These are phyloP conservation scores for Anoplius nigerrimus DNA, from an alignment of 2,888 invertebrate species.

Conservation along the genomic window DNA sequence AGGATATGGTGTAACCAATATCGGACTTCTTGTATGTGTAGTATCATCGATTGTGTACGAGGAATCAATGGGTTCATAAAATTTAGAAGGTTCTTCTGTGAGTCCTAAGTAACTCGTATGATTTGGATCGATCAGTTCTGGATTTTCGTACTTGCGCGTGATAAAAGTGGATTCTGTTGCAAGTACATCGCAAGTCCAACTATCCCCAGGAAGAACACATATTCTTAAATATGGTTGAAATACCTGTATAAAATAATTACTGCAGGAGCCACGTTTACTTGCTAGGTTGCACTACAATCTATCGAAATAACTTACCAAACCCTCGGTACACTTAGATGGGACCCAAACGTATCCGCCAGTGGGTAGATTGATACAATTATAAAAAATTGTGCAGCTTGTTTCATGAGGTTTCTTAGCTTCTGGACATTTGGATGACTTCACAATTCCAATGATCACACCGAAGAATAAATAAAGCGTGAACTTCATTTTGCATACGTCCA, in stretches of 20 bases:
- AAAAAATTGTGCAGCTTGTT: slow-evolving; percentile 68
- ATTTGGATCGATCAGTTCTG: slow-evolving; percentile 48
- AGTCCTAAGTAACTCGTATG: slow-evolving; percentile 52
- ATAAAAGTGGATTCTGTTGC: slow-evolving; percentile 35
- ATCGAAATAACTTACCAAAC: slow-evolving; percentile 60
- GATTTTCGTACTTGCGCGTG: slow-evolving; percentile 32
- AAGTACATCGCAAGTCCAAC: slow-evolving; percentile 59
- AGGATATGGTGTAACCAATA: slow-evolving; percentile 52
- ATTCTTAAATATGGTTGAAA: slow-evolving; percentile 66
- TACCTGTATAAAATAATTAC: slow-evolving; percentile 48
- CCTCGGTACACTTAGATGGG: slow-evolving; percentile 66
- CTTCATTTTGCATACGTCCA: slow-evolving; percentile 28
- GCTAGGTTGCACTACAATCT: not conserved
- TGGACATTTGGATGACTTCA: slow-evolving; percentile 63
- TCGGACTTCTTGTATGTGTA: slow-evolving; percentile 31
- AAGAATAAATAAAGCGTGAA: slow-evolving; percentile 13
- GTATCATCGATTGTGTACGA: slow-evolving; percentile 41
- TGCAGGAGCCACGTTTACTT: slow-evolving; percentile 2
- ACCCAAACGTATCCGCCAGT: slow-evolving; percentile 66
- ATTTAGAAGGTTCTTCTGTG: slow-evolving; percentile 33
- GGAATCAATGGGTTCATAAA: slow-evolving; percentile 38
- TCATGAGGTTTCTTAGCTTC: slow-evolving; percentile 65
- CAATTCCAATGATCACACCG: slow-evolving; percentile 11
- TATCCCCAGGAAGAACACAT: slow-evolving; percentile 65
- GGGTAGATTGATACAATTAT: slow-evolving; percentile 67